Conservation (phyloP, 2,888 invertebrate genomes). For the Ophion obscuratus region DNA sequence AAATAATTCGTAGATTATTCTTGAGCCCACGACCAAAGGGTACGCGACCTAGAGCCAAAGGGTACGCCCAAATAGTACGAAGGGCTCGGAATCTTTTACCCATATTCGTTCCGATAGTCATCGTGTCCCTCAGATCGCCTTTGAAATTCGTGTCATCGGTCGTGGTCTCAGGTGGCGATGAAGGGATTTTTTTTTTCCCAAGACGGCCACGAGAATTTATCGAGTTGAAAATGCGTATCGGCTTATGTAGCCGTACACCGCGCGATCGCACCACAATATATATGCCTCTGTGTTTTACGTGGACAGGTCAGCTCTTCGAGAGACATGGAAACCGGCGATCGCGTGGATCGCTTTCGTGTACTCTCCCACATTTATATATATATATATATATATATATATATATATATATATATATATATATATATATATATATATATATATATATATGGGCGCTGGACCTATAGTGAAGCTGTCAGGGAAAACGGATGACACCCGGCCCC, state of each 20-base stretch:
- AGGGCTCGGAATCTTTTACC: no score
- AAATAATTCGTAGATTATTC: no score
- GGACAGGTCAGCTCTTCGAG: constrained; percentile 72
- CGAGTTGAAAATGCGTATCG: constrained; percentile 74
- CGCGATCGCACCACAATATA: neutral
- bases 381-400: constrained; percentile 32
- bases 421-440: constrained; percentile 1
- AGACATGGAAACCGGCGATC: constrained; percentile 66
- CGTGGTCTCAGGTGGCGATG: constrained; percentile 1
- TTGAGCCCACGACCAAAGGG: no score
- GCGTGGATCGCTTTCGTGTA: constrained; percentile 48
- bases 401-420: constrained; percentile 19
- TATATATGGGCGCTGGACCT: constrained; percentile 22
- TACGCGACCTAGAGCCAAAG: no score
- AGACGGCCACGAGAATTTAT: constrained; percentile 73
- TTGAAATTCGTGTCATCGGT: constrained; percentile 17
- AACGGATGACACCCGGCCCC: constrained; percentile 76
- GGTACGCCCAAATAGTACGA: no score
- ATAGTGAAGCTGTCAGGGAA: constrained; percentile 79
- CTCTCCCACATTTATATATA: constrained; percentile 4
- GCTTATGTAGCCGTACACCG: constrained; percentile 74
- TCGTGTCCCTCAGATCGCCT: neutral
- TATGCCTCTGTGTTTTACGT: constrained; percentile 76
- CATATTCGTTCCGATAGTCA: neutral
- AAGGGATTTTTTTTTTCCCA: constrained; percentile 31